Percentiles rank a stretch among this genome's conserved stretches.
phyloP scores from a whole-genome alignment of 2,797 vertebrate species.

The Phoebastria nigripes region DNA sequence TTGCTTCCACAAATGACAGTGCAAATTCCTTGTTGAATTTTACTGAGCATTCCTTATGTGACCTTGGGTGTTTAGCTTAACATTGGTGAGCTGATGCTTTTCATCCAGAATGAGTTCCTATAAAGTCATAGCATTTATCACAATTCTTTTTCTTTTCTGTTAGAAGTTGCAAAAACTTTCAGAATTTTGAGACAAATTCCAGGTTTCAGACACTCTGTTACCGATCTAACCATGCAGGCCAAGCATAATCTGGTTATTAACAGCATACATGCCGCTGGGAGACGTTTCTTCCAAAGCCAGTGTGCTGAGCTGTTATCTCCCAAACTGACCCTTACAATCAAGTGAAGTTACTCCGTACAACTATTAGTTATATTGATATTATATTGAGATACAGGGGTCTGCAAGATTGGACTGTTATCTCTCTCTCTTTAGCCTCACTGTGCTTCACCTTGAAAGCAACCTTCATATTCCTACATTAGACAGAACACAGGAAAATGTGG shows the following conservation, averaged over 20 bases:
- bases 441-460: not conserved
- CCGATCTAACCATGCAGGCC: not conserved
- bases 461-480: not conserved
- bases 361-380: not conserved
- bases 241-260: not conserved
- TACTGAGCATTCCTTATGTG: not conserved
- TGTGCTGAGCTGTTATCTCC: not conserved
- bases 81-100: not conserved
- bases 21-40: not conserved
- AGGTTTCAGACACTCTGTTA: not conserved
- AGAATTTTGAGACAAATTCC: not conserved
- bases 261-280: rapidly evolving
- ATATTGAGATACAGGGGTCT: not conserved
- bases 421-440: not conserved
- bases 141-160: not conserved
- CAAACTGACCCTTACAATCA: not conserved
- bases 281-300: not conserved
- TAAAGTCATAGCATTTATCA: not conserved
- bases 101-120: not conserved
- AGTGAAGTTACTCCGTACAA: not conserved
- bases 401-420: not conserved
- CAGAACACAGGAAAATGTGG: not conserved
- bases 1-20: not conserved
- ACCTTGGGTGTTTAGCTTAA: not conserved
- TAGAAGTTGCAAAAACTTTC: not conserved